Base-by-base conservation (phyloP, 2,113 vertebrate genomes). In the Hypocryptadius cinnamomeus region DNA sequence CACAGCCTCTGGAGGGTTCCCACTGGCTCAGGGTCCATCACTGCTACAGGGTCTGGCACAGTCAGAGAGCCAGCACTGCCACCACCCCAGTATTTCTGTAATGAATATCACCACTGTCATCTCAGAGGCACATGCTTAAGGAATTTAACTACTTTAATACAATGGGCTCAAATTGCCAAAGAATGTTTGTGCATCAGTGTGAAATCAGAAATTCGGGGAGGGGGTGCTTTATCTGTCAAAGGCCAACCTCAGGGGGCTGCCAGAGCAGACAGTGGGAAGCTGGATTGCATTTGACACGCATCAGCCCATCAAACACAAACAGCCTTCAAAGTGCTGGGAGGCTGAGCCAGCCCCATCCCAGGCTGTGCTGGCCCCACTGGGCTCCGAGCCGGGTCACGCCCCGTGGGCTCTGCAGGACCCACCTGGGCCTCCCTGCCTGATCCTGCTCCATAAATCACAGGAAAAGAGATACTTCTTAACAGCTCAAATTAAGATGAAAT, bases 401-500 rank as follows among this genome's bases (percentile, higher is more conserved):
- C 94, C 6, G 37, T 31, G 64, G 82, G 93, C 82, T 37, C 17
- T 8, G 71, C 81, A 30, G 93, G 88, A 61, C 90, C 85, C 31
- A 23, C 23, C 21, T 42, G 77, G 92, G 61, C 83, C 94, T 89
- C 89, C 79, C 7, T 8, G 73, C 64, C 92, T 83, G 50, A 69
- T 84, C 78, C 12, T 42, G 53, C 69, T 37, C 97, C 97, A 96
- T 98, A 98, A 98, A 98, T 98, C 98, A 98, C 95, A 73, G 60
- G 79, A 70, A 96, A 97, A 97, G 97, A 98, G 98, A 98, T 97
- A 96, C 97, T 97, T 97, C 97, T 97, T 92, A 98, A 97, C 98
- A 98, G 97, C 97, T 97, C 97, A 97, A 97, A 98, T 99, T 97
- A 98, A 98, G 98, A 99, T 97, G 97, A 98, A 98, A 97, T 86